Evolutionary conservation across 2,888 invertebrate species (phyloP), one percentile per base, ranked within the genome.

Genomic region (Cerastis rubricosa): DNA sequence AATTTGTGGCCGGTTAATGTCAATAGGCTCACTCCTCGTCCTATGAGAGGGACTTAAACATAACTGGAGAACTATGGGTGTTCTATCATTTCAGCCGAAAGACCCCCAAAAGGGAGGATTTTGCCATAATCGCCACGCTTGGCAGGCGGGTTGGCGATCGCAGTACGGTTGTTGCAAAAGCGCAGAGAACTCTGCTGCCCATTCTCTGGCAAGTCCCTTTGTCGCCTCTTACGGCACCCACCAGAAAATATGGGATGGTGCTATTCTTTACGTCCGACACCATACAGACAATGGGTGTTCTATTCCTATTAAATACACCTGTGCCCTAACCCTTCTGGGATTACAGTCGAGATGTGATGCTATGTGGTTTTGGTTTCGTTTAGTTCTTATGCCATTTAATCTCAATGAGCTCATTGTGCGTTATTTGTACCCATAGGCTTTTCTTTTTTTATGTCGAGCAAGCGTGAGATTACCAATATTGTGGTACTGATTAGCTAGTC

Each of bases 301-400:
- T 54, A 54, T 54, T 1, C 11, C 54, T 54, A 54, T 54, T 1
- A 54, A 11, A n/a, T n/a, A n/a, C 51, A n/a, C 5, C n/a, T 12
- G 2, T 54, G 2, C 3, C 3, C 1, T 54, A 54, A 0, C 5
- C 0, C 12, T n/a, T n/a, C 0, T 11, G 9, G 51, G 4, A 22
- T 2, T 51, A n/a, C 22, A 12, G 12, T 12, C 45, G 45, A 12
- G 12, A 45, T 12, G 45, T 6, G 0, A 40, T 17, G 17, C 12
- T 40, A 6, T 40, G 40, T n/a, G 14, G 14, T 40, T 9, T 29
- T 40, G 22, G 35, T 63, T 63, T 29, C 8, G 6, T 6, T 59
- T 59, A 59, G 17, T 29, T 25, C 17, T 57, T 5, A 54, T 51
- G 7, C 12, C 14, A 57, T 14, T 29, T 8, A 17, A 17, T 8